Conservation (phyloP, 2,888 invertebrate species). For the Rambutsinella grinnellia region DNA sequence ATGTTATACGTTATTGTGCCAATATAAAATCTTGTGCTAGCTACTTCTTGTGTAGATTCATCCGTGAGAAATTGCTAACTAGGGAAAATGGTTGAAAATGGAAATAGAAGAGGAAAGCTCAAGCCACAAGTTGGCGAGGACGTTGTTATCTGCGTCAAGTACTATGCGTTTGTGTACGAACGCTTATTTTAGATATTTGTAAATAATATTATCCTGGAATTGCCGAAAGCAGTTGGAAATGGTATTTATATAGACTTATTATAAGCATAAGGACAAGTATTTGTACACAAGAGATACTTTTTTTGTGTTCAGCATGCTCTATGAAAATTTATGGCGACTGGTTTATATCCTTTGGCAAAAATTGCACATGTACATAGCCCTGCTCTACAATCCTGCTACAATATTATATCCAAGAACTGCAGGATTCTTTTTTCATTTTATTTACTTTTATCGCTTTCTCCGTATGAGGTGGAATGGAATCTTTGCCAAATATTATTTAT, state of each 20-base stretch:
- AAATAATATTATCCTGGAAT: neutral
- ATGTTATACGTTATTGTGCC: neutral
- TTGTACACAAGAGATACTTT: neutral
- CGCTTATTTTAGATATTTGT: neutral
- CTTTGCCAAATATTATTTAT: conserved; percentile 44
- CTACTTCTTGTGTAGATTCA: neutral
- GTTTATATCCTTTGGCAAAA: conserved; percentile 33
- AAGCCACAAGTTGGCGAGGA: conserved; percentile 39
- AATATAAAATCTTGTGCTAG: no score
- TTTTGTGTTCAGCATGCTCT: conserved; percentile 18
- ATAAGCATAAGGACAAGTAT: neutral
- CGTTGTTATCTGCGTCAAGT: conserved; percentile 21
- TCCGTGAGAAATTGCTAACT: conserved; percentile 27
- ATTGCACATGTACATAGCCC: conserved; percentile 10
- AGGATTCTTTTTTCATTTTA: conserved; percentile 30
- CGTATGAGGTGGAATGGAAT: conserved; percentile 29
- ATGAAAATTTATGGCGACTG: conserved; percentile 48
- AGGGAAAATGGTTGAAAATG: conserved; percentile 9
- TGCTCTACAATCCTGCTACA: neutral
- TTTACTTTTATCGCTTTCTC: conserved; percentile 46
- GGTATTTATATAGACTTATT: conserved; percentile 1
- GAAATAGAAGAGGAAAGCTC: conserved; percentile 24
- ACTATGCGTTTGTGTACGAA: conserved; percentile 5
- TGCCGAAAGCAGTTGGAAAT: conserved; percentile 4
- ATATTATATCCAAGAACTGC: conserved; percentile 6